Conservation (phyloP, 2,888 invertebrate genomes). For the Oligia strigilis region DNA sequence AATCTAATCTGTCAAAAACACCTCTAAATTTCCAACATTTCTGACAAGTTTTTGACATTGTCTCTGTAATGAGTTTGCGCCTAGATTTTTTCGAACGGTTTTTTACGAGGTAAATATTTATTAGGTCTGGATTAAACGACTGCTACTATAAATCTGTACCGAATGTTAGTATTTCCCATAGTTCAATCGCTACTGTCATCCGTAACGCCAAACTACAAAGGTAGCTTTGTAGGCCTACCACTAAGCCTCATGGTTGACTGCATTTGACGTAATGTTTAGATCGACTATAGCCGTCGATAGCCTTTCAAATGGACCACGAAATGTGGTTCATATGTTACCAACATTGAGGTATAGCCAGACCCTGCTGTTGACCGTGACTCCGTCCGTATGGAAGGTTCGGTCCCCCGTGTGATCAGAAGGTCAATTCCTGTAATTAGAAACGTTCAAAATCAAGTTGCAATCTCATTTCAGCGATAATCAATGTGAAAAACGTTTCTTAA, state of each 20-base stretch:
- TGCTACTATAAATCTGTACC: not conserved
- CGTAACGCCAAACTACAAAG: conserved; percentile 8
- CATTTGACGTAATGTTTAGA: conserved; percentile 14
- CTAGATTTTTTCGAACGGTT: not conserved
- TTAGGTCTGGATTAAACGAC: not conserved
- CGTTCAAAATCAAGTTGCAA: too few relatives aligned
- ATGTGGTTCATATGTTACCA: conserved; percentile 8
- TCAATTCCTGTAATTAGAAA: too few relatives aligned
- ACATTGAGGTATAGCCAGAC: not conserved
- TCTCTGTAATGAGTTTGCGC: not conserved
- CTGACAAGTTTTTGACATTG: not conserved
- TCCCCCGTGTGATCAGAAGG: not conserved
- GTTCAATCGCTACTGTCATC: not conserved
- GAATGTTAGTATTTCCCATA: not conserved
- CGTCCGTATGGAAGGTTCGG: not conserved
- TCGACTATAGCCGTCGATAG: not conserved
- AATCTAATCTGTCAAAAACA: not conserved
- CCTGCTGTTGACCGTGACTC: not conserved
- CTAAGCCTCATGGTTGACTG: conserved; percentile 4
- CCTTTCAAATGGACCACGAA: conserved; percentile 14
- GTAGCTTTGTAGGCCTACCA: conserved; percentile 20
- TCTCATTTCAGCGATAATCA: too few relatives aligned
- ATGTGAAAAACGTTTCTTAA: too few relatives aligned
- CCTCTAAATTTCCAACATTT: not conserved
- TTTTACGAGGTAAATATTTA: not conserved